Evolutionary conservation across 2,113 vertebrate species (phyloP).

Genomic region (Cephalopterus ornatus): DNA sequence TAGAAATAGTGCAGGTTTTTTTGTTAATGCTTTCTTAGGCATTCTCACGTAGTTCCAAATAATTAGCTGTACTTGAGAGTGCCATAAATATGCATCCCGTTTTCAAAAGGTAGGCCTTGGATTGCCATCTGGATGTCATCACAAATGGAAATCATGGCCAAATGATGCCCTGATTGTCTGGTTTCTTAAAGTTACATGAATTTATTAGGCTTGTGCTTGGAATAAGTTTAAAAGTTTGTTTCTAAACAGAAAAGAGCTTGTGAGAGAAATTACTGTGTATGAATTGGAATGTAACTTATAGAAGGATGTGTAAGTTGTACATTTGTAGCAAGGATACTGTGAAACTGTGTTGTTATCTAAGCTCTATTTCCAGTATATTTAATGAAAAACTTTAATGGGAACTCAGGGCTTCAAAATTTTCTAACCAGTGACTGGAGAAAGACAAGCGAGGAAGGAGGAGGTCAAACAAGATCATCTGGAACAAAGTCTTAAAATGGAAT

Average conservation of each 20-base stretch:
- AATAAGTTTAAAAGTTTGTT: not conserved
- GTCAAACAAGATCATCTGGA: not conserved
- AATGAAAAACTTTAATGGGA: not conserved
- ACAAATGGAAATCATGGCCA: not conserved
- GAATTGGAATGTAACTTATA: not conserved
- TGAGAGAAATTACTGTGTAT: not conserved
- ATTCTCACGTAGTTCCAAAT: not conserved
- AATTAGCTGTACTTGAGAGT: not conserved
- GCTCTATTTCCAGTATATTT: not conserved
- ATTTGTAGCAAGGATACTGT: not conserved
- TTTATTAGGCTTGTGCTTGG: not conserved
- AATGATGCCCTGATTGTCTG: not conserved
- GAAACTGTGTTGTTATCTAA: not conserved
- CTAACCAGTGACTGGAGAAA: not conserved
- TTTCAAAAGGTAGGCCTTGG: not conserved
- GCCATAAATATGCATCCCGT: not conserved
- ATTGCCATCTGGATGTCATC: not conserved
- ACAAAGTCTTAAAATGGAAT: not conserved
- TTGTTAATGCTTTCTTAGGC: not conserved
- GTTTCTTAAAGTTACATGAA: not conserved
- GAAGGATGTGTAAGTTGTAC: not conserved
- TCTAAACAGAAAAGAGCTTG: not conserved
- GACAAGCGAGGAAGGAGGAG: not conserved
- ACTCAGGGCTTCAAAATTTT: not conserved
- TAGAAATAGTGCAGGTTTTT: not conserved